Percentiles rank a stretch among this genome's conserved stretches.
These are phyloP conservation scores for Bemisia tabaci DNA, from an alignment of 1,140 invertebrate genomes.

Conservation along the genomic window DNA sequence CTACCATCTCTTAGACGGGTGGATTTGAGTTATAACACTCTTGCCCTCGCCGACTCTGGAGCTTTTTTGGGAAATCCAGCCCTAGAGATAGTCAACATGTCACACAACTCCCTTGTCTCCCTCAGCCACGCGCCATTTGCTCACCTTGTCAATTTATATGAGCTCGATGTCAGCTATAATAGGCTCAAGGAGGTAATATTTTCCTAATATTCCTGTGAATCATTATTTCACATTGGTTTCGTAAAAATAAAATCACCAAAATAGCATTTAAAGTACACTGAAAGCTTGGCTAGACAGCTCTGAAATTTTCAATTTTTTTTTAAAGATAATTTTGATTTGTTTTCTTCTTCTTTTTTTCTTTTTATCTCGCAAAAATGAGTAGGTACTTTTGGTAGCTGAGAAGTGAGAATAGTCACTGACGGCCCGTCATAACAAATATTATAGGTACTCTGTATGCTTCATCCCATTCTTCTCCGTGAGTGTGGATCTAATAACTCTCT, in stretches of 20 bases:
- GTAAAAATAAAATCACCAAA: not conserved
- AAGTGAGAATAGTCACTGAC: no score
- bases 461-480: no score
- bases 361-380: no score
- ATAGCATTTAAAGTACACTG: not conserved
- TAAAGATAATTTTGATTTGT: no score
- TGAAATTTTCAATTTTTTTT: no score
- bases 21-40: constrained; percentile 62
- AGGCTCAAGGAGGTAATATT: constrained; percentile 37
- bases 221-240: not conserved
- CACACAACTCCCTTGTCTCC: constrained; percentile 22
- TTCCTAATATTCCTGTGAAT: constrained; percentile 17
- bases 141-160: constrained; percentile 55
- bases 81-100: constrained; percentile 44
- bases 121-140: constrained; percentile 42
- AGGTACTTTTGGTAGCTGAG: no score
- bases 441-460: no score
- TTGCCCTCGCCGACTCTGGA: constrained; percentile 52
- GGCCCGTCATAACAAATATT: no score
- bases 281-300: no score
- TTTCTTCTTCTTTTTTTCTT: no score
- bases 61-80: constrained; percentile 53
- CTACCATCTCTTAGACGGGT: constrained; percentile 57
- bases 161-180: constrained; percentile 65
- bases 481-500: no score